Percentiles rank a stretch among this genome's conserved stretches.
phyloP scores from a whole-genome alignment of 2,797 vertebrate genomes.

The Chloroceryle amazona region DNA sequence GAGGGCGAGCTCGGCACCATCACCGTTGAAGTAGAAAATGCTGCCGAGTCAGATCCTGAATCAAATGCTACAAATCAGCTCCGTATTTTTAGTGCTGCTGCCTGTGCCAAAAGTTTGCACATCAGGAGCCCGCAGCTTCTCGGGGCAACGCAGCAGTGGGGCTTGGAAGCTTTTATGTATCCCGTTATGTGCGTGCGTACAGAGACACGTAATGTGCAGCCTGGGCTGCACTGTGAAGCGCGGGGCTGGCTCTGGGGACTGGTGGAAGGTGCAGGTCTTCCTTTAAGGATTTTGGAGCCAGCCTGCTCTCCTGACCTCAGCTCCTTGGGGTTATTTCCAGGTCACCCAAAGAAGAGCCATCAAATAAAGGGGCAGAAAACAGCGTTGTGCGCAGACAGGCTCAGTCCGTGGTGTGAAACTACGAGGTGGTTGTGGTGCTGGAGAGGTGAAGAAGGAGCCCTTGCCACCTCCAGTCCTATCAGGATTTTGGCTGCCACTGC shows the following conservation, averaged over 20 bases:
- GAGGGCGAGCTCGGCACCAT: not conserved
- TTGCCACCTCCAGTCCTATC: not conserved
- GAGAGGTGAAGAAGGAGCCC: not conserved
- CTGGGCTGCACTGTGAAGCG: fast-evolving
- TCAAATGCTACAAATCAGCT: not conserved
- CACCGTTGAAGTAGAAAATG: not conserved
- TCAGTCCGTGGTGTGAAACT: fast-evolving
- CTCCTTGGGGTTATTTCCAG: not conserved
- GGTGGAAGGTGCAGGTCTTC: not conserved
- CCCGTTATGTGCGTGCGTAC: fast-evolving
- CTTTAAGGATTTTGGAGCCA: not conserved
- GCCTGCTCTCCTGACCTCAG: not conserved
- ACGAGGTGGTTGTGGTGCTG: not conserved
- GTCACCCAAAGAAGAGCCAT: not conserved
- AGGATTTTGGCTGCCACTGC: not conserved
- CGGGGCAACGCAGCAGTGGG: too few relatives aligned
- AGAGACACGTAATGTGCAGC: not conserved
- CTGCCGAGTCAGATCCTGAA: not conserved
- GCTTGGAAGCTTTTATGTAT: not conserved
- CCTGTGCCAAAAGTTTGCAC: not conserved
- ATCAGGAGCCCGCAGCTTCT: not conserved
- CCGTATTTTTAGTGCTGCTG: not conserved
- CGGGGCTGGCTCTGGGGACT: not conserved
- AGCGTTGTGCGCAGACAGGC: fast-evolving
- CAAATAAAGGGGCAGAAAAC: not conserved